These are phyloP conservation scores for Azorinus chamasolen DNA, from an alignment of 2,888 invertebrate genomes.

Conservation along the genomic window DNA sequence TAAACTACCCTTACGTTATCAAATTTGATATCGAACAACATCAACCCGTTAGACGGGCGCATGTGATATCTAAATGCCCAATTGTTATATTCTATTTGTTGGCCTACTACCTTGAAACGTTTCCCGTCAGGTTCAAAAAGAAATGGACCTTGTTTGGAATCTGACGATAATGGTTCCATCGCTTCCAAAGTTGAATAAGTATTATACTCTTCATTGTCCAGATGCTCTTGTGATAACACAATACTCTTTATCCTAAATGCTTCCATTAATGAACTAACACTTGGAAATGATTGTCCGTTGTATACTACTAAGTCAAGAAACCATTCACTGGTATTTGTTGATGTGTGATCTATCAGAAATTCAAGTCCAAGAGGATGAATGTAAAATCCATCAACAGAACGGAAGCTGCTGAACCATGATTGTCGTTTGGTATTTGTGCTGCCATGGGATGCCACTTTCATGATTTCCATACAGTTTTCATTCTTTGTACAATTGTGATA, in stretches of 20 bases:
- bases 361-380: slow-evolving; percentile 75
- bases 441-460: slow-evolving; percentile 69
- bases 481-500: slow-evolving; percentile 71
- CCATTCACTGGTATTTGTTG: slow-evolving; percentile 66
- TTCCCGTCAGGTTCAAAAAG: slow-evolving; percentile 76
- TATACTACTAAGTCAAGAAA: slow-evolving; percentile 66
- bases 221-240: background rate
- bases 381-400: slow-evolving; percentile 71
- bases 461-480: slow-evolving; percentile 65
- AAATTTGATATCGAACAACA: slow-evolving; percentile 75
- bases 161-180: no score
- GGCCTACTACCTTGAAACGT: slow-evolving; percentile 75
- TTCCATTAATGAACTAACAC: slow-evolving; percentile 57
- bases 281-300: slow-evolving; percentile 72
- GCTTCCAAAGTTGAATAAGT: slow-evolving; percentile 28
- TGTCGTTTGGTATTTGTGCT: slow-evolving; percentile 61
- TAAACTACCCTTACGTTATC: slow-evolving; percentile 75
- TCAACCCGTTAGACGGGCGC: slow-evolving; percentile 70
- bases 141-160: slow-evolving; percentile 66
- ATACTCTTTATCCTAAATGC: background rate
- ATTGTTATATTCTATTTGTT: slow-evolving; percentile 74
- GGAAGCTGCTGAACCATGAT: slow-evolving; percentile 71
- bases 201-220: background rate
- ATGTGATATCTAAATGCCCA: slow-evolving; percentile 79
- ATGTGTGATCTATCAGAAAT: slow-evolving; percentile 70